Base-by-base conservation (phyloP, 2,888 invertebrate species). In the Aspidapion aeneum region DNA sequence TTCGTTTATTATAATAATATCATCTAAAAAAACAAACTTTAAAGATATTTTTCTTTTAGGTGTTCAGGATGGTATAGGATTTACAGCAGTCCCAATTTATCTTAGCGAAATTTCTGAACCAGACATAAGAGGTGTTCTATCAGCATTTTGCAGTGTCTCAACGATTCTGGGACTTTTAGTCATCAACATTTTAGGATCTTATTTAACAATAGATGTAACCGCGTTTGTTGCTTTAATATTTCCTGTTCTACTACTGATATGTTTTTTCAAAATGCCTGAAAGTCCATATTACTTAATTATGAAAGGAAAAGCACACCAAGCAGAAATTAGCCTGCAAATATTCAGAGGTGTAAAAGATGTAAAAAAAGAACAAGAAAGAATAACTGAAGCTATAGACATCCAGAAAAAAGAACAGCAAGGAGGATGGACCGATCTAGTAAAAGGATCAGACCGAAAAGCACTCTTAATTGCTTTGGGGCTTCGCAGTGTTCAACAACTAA, bases 361-460 rank as follows among this genome's bases (percentile, higher is more conserved):
- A 58, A 83, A 84, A 55, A 81, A 63, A 1, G 79, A 79, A 66
- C 63, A 80, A 18, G 63, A 72, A 1, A 66, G 75, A 22, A 73
- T 80, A 55, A 67, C 71, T 5, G 65, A 64, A 50, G 75, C 77
- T 17, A 76, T 80, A 0, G 63, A 73, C 9, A 73, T 78, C 65
- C 75, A 78, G 61, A n/a, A n/a, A n/a, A 71, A 83, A 82, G 81
- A 82, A 65, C 83, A 84, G 70, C 80, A 75, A 71, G 85, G 85
- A 3, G 81, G 82, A 2, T 83, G 85, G 79, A 73, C 79, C 61
- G 86, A 87, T 73, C 75, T 87, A 49, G 71, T 87, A 59, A 80
- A 80, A 18, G 81, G 81, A 18, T 84, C 83, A 1, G 86, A 86
- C 72, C 82, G 85, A 66, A 85, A 85, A 77, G 89, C 89, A 1